Conservation (phyloP, 2,797 vertebrate genomes). For the Melanotaenia maccullochi region DNA sequence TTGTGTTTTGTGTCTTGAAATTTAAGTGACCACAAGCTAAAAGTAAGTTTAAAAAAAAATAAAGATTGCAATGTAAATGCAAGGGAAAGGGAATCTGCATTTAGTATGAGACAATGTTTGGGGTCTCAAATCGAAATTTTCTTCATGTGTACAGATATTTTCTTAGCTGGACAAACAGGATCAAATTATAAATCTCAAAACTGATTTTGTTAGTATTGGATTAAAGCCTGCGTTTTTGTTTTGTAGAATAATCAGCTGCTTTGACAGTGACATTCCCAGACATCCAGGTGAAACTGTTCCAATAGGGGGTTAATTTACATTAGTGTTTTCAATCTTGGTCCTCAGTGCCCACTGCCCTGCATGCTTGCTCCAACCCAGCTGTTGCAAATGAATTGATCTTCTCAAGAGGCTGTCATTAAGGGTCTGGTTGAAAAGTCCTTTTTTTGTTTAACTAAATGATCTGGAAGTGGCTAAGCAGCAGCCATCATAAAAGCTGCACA, state of each 20-base stretch:
- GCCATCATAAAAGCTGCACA: not conserved
- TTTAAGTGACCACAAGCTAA: constrained; percentile 63
- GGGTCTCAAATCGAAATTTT: constrained; percentile 43
- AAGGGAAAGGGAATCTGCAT: constrained; percentile 16
- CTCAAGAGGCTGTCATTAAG: not conserved
- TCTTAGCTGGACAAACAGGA: constrained; percentile 9
- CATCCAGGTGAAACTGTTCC: constrained; percentile 26
- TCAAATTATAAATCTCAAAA: constrained; percentile 7
- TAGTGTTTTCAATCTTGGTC: not conserved
- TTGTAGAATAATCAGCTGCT: constrained; percentile 24
- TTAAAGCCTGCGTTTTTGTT: constrained; percentile 17
- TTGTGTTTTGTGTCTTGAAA: constrained; percentile 41
- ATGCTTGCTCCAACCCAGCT: not conserved
- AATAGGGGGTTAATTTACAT: constrained; percentile 35
- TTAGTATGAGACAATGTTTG: constrained; percentile 28
- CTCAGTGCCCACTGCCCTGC: not conserved
- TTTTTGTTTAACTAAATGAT: not conserved
- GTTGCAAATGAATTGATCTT: not conserved
- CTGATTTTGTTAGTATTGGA: constrained; percentile 5
- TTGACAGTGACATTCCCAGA: constrained; percentile 53
- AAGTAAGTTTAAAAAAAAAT: constrained; percentile 16
- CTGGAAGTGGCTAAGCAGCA: not conserved
- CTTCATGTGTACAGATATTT: constrained; percentile 16
- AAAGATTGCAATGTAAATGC: constrained; percentile 49
- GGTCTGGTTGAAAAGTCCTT: not conserved